These are phyloP conservation scores for Conger conger DNA, from an alignment of 2,113 vertebrate genomes.

Conservation along the genomic window DNA sequence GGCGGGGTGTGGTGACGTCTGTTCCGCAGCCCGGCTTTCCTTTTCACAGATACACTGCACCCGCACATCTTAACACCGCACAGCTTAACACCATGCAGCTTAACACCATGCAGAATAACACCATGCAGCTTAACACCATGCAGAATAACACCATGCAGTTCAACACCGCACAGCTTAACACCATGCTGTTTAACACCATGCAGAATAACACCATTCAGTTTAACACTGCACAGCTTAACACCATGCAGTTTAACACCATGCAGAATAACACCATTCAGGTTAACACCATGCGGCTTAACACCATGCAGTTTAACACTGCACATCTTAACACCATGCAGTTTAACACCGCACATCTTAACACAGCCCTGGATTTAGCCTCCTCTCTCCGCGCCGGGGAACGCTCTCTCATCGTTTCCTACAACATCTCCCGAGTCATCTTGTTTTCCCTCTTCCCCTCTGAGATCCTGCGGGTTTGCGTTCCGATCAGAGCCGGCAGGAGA, in stretches of 20 bases:
- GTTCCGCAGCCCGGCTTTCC: not conserved
- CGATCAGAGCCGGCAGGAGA: not conserved
- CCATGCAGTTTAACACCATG: no score
- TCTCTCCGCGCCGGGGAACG: not conserved
- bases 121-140: no score
- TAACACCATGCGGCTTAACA: no score
- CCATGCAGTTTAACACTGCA: no score
- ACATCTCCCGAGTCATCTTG: not conserved
- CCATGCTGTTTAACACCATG: no score
- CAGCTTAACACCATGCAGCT: no score
- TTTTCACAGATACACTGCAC: not conserved
- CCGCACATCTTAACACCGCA: not conserved
- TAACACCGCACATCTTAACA: no score
- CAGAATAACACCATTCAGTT: no score
- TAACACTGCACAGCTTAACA: not conserved
- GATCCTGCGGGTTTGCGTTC: not conserved
- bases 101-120: no score
- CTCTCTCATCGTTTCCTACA: not conserved
- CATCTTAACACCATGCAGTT: not conserved
- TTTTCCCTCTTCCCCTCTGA: not conserved
- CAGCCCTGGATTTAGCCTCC: not conserved
- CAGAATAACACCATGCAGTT: no score
- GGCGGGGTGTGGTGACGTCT: constrained; percentile 12
- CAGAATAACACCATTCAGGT: no score
- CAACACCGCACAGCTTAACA: not conserved